phyloP scores from a whole-genome alignment of 2,797 vertebrate genomes.

The Sebastes iracundus region DNA sequence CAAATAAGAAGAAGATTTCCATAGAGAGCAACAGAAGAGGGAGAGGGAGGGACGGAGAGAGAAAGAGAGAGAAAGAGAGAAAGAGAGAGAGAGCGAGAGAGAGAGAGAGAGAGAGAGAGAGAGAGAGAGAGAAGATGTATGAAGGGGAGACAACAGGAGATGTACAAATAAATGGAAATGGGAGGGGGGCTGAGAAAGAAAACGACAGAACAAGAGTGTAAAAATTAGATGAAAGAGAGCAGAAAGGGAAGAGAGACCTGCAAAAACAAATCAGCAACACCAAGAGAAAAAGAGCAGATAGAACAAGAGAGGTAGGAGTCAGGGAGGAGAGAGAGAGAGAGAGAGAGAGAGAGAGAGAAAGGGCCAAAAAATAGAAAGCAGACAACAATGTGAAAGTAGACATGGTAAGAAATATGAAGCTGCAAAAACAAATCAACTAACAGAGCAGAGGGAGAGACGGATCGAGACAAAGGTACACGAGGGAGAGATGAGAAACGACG shows the following conservation, averaged over 20 bases:
- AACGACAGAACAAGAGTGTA: constrained; percentile 8
- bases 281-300: constrained; percentile 3
- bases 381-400: constrained; percentile 34
- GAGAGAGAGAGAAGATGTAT: neutral
- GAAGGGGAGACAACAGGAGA: constrained; percentile 2
- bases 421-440: constrained; percentile 59
- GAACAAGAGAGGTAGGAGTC: neutral
- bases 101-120: neutral
- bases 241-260: constrained; percentile 2
- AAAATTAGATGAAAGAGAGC: constrained; percentile 23
- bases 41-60: neutral
- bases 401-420: constrained; percentile 49
- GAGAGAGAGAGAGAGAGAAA: neutral
- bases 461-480: constrained; percentile 14
- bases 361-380: constrained; percentile 16
- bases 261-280: constrained; percentile 34
- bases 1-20: constrained; percentile 67
- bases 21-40: constrained; percentile 39
- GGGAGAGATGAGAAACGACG: constrained; percentile 34
- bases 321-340: neutral
- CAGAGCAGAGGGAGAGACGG: constrained; percentile 10
- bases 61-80: neutral
- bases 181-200: neutral
- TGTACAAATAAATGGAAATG: constrained; percentile 28
- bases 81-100: neutral